Conservation (phyloP, 2,113 vertebrate species). For the Nothoprocta pentlandii region DNA sequence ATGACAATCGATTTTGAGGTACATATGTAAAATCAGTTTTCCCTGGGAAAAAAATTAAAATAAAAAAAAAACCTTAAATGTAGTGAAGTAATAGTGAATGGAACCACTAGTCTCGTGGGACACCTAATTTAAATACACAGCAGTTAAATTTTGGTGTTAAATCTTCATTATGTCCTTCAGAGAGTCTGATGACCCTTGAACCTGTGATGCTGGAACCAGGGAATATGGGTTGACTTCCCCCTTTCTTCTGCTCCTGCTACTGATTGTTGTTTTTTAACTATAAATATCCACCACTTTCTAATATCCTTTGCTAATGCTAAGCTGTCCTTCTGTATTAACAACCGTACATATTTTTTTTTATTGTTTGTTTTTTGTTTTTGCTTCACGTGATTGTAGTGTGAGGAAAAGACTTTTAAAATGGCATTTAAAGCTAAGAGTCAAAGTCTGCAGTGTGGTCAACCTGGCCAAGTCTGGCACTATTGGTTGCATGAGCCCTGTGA, state of each 20-base stretch:
- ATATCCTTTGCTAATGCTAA: not conserved
- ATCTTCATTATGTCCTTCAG: not conserved
- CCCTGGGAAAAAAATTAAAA: not conserved
- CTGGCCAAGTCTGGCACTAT: not conserved
- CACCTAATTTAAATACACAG: not conserved
- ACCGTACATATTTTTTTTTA: not conserved
- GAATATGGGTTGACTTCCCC: not conserved
- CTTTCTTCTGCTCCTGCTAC: not conserved
- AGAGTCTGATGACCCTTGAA: not conserved
- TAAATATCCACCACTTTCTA: not conserved
- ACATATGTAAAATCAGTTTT: not conserved
- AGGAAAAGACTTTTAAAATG: not conserved
- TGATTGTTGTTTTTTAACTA: not conserved
- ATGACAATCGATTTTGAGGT: not conserved
- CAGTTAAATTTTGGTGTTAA: not conserved
- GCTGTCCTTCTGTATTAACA: not conserved
- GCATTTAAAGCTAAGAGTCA: not conserved
- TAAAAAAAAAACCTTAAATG: not conserved
- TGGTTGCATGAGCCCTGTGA: not conserved
- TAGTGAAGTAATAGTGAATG: not conserved
- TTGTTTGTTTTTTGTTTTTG: not conserved
- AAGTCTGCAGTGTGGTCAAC: not conserved
- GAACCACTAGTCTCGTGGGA: not conserved
- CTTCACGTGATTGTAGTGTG: not conserved
- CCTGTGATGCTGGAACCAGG: not conserved